Base-by-base conservation (phyloP, 2,888 invertebrate genomes). In the Cremastinae sp. region DNA sequence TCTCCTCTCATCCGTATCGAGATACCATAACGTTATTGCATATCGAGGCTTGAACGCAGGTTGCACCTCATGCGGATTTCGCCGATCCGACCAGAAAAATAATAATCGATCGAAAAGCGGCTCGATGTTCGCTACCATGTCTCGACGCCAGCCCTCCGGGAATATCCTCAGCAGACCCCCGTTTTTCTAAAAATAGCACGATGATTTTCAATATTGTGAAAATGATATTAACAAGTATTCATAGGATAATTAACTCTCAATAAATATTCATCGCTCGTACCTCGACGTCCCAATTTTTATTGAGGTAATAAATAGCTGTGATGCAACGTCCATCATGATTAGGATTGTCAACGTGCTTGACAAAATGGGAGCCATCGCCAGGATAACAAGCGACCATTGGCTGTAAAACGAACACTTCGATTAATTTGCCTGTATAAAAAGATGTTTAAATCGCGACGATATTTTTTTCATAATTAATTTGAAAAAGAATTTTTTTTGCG, bases 361-460 rank as follows among this genome's bases (percentile, higher is more conserved):
- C 96, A 90, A 99, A 99, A 87, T 96, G 96, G 8, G 97, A 95
- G 69, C 97, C 97, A 66, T 94, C 94, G 37, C 98, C 98, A 0
- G 98, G 99, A 90, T 99, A 99, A 89, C 98, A 98, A 45, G 99
- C 98, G 45, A 99, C 96, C 99, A 99, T 99, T 37, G 98, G 98
- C 98, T 98, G 91, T 14, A 91, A 90, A n/a, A 45, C 81, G 84
- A 81, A 77, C 77, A 83, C 79, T 79, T 74, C 43, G 49, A 49
- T 49, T 3, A 8, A 18, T 12, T 9, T 1, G 8, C 16, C n/a
- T n/a, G 9, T 1, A 18, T 12, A 20, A 16, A 5, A 1, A n/a
- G 12, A 7, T 45, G 12, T 45, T 45, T 18, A 18, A 49, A 49
- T 14, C 20, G 18, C 10, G 20, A 8, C 10, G 49, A n/a, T n/a